Evolutionary conservation across 2,113 vertebrate genomes (phyloP).

Genomic region (Cyanoliseus patagonus): DNA sequence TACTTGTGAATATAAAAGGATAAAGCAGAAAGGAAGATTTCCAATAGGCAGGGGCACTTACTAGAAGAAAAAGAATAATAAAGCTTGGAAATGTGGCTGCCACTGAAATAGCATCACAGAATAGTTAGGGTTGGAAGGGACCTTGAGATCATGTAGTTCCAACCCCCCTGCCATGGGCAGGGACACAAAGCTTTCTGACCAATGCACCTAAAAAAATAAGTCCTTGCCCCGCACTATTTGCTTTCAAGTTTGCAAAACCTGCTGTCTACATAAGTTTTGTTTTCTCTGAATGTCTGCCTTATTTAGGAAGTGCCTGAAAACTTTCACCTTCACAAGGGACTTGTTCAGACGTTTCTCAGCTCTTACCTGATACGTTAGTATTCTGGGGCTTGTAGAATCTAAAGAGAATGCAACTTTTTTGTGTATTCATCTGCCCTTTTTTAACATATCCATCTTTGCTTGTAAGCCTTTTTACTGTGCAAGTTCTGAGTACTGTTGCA

Average conservation of each 20-base stretch:
- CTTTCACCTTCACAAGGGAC: neutral
- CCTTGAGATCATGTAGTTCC: no score
- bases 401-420: neutral
- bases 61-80: neutral
- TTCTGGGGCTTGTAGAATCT: neutral
- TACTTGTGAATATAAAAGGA: neutral
- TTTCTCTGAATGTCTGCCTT: neutral
- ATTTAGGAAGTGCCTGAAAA: neutral
- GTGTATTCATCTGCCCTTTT: neutral
- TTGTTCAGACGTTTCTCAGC: neutral
- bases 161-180: no score
- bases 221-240: neutral
- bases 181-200: neutral
- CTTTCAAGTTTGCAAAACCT: neutral
- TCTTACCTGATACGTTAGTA: neutral
- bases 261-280: neutral
- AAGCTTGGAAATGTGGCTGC: neutral
- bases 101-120: neutral
- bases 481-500: neutral
- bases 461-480: neutral
- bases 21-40: neutral
- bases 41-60: neutral
- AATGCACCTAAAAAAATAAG: neutral
- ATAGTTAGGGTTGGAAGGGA: no score
- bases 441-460: neutral